Percentiles rank a stretch among this genome's conserved stretches.
These are phyloP conservation scores for Leptinotarsa peninsularis DNA, from an alignment of 2,888 invertebrate genomes.

Conservation along the genomic window DNA sequence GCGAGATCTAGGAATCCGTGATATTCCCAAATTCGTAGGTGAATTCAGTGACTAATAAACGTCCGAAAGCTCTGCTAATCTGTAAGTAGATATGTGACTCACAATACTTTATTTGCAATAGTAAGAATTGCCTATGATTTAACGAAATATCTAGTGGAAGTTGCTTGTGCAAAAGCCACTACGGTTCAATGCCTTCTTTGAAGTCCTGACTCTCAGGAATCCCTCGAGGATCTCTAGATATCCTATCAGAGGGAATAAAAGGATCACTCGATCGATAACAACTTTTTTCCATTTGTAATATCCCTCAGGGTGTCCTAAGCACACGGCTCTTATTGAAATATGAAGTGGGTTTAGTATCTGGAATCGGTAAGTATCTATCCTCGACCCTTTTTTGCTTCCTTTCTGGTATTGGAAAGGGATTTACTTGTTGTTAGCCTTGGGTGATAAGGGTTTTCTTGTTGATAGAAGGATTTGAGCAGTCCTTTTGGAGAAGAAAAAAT, in stretches of 20 bases:
- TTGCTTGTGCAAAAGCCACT: background rate
- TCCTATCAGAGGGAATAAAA: background rate
- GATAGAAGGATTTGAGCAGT: background rate
- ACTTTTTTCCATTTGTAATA: background rate
- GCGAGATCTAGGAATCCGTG: conserved; percentile 34
- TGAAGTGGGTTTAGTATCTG: background rate
- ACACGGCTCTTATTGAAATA: background rate
- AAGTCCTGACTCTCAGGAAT: background rate
- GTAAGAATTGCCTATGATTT: conserved; percentile 18
- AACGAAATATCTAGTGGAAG: background rate
- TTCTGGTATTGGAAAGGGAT: background rate
- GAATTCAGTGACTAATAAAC: conserved; percentile 21
- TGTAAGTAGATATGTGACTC: conserved; percentile 23
- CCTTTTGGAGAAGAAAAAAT: background rate
- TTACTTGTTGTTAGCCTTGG: background rate
- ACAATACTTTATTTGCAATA: background rate
- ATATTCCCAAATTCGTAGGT: conserved; percentile 25
- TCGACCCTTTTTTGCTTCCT: background rate
- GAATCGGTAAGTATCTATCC: background rate
- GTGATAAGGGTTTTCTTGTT: background rate
- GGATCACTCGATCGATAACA: conserved; percentile 1
- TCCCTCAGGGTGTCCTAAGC: background rate
- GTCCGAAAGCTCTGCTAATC: background rate
- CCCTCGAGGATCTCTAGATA: background rate
- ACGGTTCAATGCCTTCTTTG: background rate